Base-by-base conservation (phyloP, 1,140 invertebrate genomes). In the Drosophila rhopaloa region DNA sequence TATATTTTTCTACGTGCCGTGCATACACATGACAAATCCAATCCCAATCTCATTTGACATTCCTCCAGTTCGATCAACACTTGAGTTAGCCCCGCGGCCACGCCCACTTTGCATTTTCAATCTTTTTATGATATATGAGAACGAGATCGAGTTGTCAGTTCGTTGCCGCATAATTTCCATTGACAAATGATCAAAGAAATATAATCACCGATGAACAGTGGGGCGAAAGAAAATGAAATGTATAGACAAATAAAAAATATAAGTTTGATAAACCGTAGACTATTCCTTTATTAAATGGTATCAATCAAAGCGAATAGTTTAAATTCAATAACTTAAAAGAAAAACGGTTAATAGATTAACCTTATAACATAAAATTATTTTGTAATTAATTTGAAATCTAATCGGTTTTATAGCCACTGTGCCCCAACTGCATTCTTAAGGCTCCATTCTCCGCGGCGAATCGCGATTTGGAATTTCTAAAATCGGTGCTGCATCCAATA, bases 141-240 rank as follows among this genome's bases (percentile, higher is more conserved):
- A 56, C 67, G 16, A 48, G 71, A 81, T 73, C 57, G 57, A 13
- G 50, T 67, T 78, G 68, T 73, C 61, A 37, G 48, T 9, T 72
- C 46, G 55, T 72, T 62, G 72, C 62, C 79, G 81, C 81, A 76
- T 84, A 73, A 74, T 81, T 81, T 85, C 38, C 63, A 85, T 70
- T 84, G 81, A 85, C 73, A 84, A 84, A 84, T 81, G 74, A 62
- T 59, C 77, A 43, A 75, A 68, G 66, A 60, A 73, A 48, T 60
- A 67, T 61, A 79, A 70, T 54, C 37, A 61, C 44, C 32, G 32
- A 46, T 43, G 40, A 37, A 71, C 70, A 53, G 54, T 72, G 70
- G 38, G 1, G 0, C 0, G 8, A 29, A 35, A 41, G 11, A 11
- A 5, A 27, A 13, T 6, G 2, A 11, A 27, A 6, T 37, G 0